A percentile compares a stretch with the other conserved stretches of the same genome.
Evolutionary conservation across 1,140 invertebrate species (phyloP).

Genomic region (Monochamus saltuarius): DNA sequence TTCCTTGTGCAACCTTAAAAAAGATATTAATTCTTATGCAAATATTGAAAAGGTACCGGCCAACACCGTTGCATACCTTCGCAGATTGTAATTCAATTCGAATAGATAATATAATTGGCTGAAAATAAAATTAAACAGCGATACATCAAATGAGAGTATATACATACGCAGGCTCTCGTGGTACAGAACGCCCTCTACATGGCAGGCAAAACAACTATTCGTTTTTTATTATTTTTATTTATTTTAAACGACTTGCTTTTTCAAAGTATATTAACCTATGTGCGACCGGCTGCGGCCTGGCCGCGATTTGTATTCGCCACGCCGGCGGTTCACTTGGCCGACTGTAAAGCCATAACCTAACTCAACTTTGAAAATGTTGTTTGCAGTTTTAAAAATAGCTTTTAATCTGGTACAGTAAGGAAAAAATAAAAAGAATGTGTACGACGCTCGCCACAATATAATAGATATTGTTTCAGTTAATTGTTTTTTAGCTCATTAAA

Average conservation of each 20-base stretch:
- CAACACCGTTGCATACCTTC: too few species aligned
- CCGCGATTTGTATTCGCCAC: constrained; percentile 22
- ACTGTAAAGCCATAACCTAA: constrained; percentile 47
- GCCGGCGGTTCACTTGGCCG: constrained; percentile 28
- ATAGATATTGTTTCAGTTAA: constrained; percentile 20
- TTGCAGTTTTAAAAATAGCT: constrained; percentile 47
- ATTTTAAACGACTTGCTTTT: constrained; percentile 48
- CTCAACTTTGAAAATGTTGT: constrained; percentile 48
- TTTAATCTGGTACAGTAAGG: constrained; percentile 41
- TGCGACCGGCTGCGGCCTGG: constrained; percentile 23
- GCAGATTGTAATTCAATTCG: too few species aligned
- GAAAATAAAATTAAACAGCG: constrained; percentile 14
- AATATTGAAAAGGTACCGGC: too few species aligned
- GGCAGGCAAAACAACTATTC: constrained; percentile 24
- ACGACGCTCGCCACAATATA: constrained; percentile 18
- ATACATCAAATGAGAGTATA: constrained; percentile 18
- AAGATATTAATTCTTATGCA: too few species aligned
- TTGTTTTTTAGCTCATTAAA: too few species aligned
- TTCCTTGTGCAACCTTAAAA: too few species aligned
- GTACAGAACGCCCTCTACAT: constrained; percentile 30
- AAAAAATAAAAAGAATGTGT: constrained; percentile 32
- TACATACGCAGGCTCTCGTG: constrained; percentile 1
- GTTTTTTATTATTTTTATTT: constrained; percentile 45
- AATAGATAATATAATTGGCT: too few species aligned
- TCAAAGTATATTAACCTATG: constrained; percentile 47